Evolutionary conservation across 2,888 invertebrate species (phyloP).

Genomic region (Synergus laeviventris): DNA sequence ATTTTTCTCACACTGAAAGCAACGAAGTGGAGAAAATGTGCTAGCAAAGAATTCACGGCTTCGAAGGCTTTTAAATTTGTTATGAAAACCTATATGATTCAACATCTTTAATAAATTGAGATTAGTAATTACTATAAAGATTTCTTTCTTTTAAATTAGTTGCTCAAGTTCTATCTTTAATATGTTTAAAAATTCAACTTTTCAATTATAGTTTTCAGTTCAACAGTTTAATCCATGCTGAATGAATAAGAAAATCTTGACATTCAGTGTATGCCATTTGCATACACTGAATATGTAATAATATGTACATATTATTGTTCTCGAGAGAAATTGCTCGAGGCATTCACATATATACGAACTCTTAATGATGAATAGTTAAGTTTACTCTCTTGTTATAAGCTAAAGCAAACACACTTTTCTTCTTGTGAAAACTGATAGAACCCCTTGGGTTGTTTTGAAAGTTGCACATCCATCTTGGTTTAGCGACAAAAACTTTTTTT

Average conservation of each 20-base stretch:
- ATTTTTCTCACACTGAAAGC: not conserved
- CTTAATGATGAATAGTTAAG: slow-evolving; percentile 10
- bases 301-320: not conserved
- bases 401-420: not conserved
- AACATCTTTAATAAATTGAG: not conserved
- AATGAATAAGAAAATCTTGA: slow-evolving; percentile 1
- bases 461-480: not conserved
- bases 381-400: slow-evolving; percentile 9
- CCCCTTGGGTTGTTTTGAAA: slow-evolving; percentile 14
- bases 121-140: too few relatives aligned
- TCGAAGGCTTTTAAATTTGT: not conserved
- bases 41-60: not conserved
- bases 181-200: too few relatives aligned
- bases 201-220: not conserved
- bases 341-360: not conserved
- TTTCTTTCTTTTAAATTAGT: too few relatives aligned
- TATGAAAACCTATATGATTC: not conserved
- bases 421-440: slow-evolving; percentile 5
- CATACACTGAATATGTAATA: too few relatives aligned
- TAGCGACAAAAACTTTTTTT: not conserved
- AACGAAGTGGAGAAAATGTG: slow-evolving; percentile 13
- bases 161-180: too few relatives aligned
- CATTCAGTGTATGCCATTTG: slow-evolving; percentile 17
- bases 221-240: too few relatives aligned
- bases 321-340: not conserved